Conservation (phyloP, 2,888 invertebrate species). For the Chymomyza fuscimana region DNA sequence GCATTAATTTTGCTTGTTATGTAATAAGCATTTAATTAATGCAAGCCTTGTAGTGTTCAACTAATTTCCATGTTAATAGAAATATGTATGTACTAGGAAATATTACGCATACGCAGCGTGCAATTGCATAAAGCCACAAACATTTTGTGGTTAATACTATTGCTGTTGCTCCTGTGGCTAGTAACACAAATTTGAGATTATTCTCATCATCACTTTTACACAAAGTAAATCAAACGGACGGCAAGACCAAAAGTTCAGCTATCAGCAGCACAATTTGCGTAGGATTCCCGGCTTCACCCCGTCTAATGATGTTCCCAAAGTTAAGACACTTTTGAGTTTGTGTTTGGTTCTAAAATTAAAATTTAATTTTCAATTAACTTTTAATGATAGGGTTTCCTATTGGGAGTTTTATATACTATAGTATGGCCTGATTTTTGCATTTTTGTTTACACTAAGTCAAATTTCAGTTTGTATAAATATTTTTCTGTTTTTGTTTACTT, state of each 20-base stretch:
- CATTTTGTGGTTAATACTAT: not conserved
- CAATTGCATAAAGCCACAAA: not conserved
- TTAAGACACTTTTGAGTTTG: not conserved
- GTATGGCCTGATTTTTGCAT: not conserved
- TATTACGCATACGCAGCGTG: slow-evolving; percentile 34
- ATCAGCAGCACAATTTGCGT: no score
- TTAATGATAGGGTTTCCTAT: slow-evolving; percentile 43
- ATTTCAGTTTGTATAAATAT: not conserved
- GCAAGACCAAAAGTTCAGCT: not conserved
- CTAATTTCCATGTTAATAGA: slow-evolving; percentile 71
- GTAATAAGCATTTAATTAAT: slow-evolving; percentile 59
- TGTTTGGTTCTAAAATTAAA: slow-evolving; percentile 34
- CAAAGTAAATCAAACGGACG: no score
- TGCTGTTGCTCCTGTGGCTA: no score
- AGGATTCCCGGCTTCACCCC: no score
- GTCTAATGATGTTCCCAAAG: not conserved
- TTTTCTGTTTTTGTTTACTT: not conserved
- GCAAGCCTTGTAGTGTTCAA: slow-evolving; percentile 3
- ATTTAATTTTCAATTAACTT: slow-evolving; percentile 69
- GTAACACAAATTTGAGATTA: no score
- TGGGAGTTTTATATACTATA: not conserved
- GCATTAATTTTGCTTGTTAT: not conserved
- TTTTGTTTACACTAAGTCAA: not conserved
- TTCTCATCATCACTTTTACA: no score
- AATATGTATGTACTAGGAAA: not conserved